Base-by-base conservation (phyloP, 2,888 invertebrate species). In the Anticlea derivata region DNA sequence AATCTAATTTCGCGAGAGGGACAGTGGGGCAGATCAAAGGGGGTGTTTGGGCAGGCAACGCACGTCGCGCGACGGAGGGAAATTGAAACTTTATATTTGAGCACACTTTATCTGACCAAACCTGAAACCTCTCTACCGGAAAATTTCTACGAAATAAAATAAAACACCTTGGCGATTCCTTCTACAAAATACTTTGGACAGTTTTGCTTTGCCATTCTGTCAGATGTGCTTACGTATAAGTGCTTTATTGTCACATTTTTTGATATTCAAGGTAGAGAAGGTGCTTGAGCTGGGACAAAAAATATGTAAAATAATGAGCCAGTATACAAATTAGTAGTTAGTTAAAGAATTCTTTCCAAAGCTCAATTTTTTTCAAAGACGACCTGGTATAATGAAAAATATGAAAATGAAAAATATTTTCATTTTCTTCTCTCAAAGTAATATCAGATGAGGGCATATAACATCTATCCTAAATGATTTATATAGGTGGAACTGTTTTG, bases 21-120 rank as follows among this genome's bases (percentile, higher is more conserved):
- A 51, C 50, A 20, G 58, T 66, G 61, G 70, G 70, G 66, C 65
- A 66, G 71, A 70, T 79, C 73, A 78, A 74, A 74, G 68, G 68
- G 68, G 68, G 70, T 63, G 73, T 76, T 81, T 78, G 58, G 60
- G 70, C 64, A 84, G 70, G 79, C 83, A 57, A 57, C 60, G 78
- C 86, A 86, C 82, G 83, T 80, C 69, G 70, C 65, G 55, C 70
- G 73, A 70, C 73, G 66, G 73, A 66, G 68, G 76, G 77, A 83
- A 88, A 89, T 87, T 86, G 86, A 87, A 88, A 86, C 86, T 87
- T 86, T 87, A 86, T 87, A 84, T 87, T 85, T 85, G 79, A 86
- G 80, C 80, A 76, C 80, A 83, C 80, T 85, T 80, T 80, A 83
- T 85, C 79, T 85, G 80, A 83, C 82, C 82, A 72, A 75, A 79